Evolutionary conservation across 2,113 vertebrate species (phyloP), one percentile per base, ranked within the genome.

Genomic region (Xiphorhynchus elegans): DNA sequence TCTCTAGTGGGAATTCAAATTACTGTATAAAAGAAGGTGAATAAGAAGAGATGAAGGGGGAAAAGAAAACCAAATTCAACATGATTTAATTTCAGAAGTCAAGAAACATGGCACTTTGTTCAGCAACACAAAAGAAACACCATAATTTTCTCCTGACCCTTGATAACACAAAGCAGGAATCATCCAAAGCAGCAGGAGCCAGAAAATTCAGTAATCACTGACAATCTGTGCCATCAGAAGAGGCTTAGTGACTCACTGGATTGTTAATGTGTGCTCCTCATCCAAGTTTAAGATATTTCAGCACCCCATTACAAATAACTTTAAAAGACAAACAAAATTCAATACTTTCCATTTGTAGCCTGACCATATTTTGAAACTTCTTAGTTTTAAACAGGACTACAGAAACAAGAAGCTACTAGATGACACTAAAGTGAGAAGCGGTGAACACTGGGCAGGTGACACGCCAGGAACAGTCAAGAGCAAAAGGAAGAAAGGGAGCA

Each of bases 1-100:
- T 58, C 84, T 94, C 89, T 92, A 81, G 13, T 6, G 91, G 88
- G 83, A 97, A 97, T 97, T 97, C 90, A 91, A 90, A 96, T 87
- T 40, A 63, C 42, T 81, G 52, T 37, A 24, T 94, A 93, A 86
- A 96, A 95, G 60, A 84, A 42, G 49, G 80, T 52, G 55, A 96
- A 94, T 89, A 58, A 91, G 78, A 95, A 80, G 55, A 85, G 72
- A 73, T 33, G 10, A 24, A 81, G 29, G 10, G 46, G 19, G 9
- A 10, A 31, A 29, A 49, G 89, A 89, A 72, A 89, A 87, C 40
- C 50, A 93, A 93, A 66, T 46, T 74, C 19, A 90, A 84, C 80
- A 81, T 50, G 0, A 12, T 76, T 94, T 93, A 4, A 81, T 91
- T 85, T 92, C 80, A 84, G 24, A 83, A 92, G 53, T 90, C 53